Evolutionary conservation across 2,888 invertebrate species (phyloP).

Genomic region (Tetropium fuscum): DNA sequence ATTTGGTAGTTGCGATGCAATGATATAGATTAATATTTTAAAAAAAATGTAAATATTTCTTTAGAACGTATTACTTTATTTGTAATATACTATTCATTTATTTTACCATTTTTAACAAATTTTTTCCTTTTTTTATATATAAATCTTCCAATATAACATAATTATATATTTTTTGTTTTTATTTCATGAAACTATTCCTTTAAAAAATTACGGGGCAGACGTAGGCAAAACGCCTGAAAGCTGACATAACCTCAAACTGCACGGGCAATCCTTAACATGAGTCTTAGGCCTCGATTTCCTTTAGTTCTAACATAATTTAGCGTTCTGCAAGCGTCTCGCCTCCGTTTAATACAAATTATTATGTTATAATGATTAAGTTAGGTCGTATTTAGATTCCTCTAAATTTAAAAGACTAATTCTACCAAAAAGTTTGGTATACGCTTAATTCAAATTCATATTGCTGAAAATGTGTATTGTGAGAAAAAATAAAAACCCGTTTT

Average conservation of each 20-base stretch:
- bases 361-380: conserved; percentile 31
- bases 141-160: conserved; percentile 36
- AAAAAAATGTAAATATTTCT: conserved; percentile 38
- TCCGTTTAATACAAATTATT: conserved; percentile 26
- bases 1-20: conserved; percentile 35
- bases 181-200: conserved; percentile 24
- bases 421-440: conserved; percentile 55
- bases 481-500: conserved; percentile 28
- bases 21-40: conserved; percentile 32
- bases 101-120: conserved; percentile 36
- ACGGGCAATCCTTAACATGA: too few relatives aligned
- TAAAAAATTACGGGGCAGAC: background rate
- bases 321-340: background rate
- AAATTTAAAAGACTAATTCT: conserved; percentile 52
- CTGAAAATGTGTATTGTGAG: conserved; percentile 45
- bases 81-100: conserved; percentile 31
- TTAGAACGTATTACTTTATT: conserved; percentile 31
- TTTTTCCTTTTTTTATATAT: conserved; percentile 30
- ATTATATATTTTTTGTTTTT: conserved; percentile 29
- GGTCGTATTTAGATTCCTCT: conserved; percentile 36
- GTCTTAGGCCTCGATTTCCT: too few relatives aligned
- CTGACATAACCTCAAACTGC: too few relatives aligned
- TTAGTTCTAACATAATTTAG: too few relatives aligned
- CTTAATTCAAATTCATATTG: conserved; percentile 51
- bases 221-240: too few relatives aligned